phyloP scores from a whole-genome alignment of 2,888 invertebrate genomes.

The Melinopterus prodromus region DNA sequence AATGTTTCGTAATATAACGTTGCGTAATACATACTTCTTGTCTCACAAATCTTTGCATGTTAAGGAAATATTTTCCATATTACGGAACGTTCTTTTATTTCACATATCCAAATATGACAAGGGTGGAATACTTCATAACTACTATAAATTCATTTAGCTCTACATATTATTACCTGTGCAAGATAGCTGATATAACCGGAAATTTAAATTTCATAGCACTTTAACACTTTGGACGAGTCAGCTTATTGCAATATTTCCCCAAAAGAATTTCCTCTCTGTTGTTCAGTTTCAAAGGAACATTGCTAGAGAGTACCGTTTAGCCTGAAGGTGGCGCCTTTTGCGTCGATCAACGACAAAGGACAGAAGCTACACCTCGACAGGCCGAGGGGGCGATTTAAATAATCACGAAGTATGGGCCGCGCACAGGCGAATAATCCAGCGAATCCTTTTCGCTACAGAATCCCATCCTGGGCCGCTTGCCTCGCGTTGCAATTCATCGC shows the following conservation, averaged over 20 bases:
- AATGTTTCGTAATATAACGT: too few relatives aligned
- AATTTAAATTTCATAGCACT: too few relatives aligned
- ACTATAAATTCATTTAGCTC: too few relatives aligned
- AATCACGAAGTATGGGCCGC: not conserved
- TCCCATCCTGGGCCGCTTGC: not conserved
- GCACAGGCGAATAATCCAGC: not conserved
- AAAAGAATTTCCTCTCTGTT: not conserved
- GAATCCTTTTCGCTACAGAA: not conserved
- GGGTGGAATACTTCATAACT: too few relatives aligned
- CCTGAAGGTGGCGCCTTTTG: not conserved
- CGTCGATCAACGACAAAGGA: not conserved
- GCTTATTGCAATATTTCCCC: not conserved
- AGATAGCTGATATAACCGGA: too few relatives aligned
- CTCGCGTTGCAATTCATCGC: not conserved
- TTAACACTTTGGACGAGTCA: too few relatives aligned
- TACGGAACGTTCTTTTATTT: too few relatives aligned
- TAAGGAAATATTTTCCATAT: too few relatives aligned
- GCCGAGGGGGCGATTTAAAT: not conserved
- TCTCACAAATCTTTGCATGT: too few relatives aligned
- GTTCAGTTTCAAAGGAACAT: not conserved
- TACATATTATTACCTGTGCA: too few relatives aligned
- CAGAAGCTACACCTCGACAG: not conserved
- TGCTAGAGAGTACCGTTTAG: not conserved
- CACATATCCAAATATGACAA: too few relatives aligned
- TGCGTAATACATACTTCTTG: too few relatives aligned